Evolutionary conservation across 2,797 vertebrate species (phyloP).

Genomic region (Leptoclinus maculatus): DNA sequence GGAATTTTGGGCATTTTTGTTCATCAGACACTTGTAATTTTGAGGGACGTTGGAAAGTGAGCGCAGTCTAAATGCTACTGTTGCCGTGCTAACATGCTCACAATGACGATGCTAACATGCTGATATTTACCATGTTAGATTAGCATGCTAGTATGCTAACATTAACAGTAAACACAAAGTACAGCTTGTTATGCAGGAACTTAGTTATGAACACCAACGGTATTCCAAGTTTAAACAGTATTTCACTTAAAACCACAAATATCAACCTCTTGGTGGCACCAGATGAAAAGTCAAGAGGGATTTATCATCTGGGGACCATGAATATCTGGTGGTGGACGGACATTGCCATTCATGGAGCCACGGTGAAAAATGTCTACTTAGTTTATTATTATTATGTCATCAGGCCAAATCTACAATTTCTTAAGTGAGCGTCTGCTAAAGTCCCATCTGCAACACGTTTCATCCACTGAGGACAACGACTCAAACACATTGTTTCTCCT

Average conservation of each 20-base stretch:
- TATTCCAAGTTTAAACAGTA: background rate
- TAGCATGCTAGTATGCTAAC: slow-evolving; percentile 1
- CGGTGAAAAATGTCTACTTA: background rate
- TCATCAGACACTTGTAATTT: slow-evolving; percentile 30
- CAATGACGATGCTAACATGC: background rate
- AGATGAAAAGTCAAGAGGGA: background rate
- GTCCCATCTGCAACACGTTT: background rate
- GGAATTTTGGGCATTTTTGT: slow-evolving; percentile 22
- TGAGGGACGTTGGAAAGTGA: background rate
- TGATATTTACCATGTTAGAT: background rate
- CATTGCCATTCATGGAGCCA: background rate
- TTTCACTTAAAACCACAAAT: background rate
- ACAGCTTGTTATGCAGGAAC: background rate
- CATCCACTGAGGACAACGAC: background rate
- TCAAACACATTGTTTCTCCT: background rate
- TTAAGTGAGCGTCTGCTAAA: background rate
- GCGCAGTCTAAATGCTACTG: background rate
- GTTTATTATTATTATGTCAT: background rate
- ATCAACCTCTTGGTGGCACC: background rate
- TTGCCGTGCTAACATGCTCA: slow-evolving; percentile 4
- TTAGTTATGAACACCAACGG: no score
- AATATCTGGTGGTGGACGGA: background rate
- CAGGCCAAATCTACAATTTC: background rate
- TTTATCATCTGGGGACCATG: background rate
- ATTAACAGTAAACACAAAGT: background rate